Percentiles rank a stretch among this genome's conserved stretches.
Evolutionary conservation across 2,113 vertebrate species (phyloP).

Genomic region (Odontesthes bonariensis): DNA sequence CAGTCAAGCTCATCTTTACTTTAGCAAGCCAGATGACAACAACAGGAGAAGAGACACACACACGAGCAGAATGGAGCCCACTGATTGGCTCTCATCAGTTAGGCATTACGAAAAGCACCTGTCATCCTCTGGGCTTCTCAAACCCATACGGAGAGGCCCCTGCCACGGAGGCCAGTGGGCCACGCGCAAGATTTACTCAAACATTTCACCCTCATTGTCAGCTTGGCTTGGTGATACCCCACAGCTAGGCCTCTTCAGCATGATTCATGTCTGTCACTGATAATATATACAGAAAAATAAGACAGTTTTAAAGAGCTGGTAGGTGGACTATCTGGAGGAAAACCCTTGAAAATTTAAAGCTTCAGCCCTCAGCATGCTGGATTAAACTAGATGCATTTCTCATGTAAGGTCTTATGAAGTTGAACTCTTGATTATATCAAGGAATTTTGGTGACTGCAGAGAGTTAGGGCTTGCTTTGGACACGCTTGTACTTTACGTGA

Average conservation of each 20-base stretch:
- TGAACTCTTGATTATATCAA: too few species aligned
- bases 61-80: constrained; percentile 80
- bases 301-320: constrained; percentile 28
- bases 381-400: background rate
- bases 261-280: constrained; percentile 69
- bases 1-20: constrained; percentile 96
- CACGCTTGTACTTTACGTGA: too few species aligned
- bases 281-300: constrained; percentile 65
- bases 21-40: constrained; percentile 93
- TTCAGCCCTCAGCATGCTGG: background rate
- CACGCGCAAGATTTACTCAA: constrained; percentile 76
- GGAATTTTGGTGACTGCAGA: too few species aligned
- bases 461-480: too few species aligned
- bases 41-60: constrained; percentile 80
- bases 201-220: constrained; percentile 78
- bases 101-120: constrained; percentile 95
- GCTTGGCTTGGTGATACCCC: constrained; percentile 69
- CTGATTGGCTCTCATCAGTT: constrained; percentile 94
- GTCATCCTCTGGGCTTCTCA: constrained; percentile 87
- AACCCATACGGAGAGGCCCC: constrained; percentile 71
- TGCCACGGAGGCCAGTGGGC: constrained; percentile 73
- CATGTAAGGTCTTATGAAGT: background rate
- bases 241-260: constrained; percentile 59
- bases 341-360: constrained; percentile 4
- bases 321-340: constrained; percentile 38